A percentile compares a stretch with the other conserved stretches of the same genome.
phyloP scores from a whole-genome alignment of 2,797 vertebrate genomes.

The Phoeniculus purpureus region DNA sequence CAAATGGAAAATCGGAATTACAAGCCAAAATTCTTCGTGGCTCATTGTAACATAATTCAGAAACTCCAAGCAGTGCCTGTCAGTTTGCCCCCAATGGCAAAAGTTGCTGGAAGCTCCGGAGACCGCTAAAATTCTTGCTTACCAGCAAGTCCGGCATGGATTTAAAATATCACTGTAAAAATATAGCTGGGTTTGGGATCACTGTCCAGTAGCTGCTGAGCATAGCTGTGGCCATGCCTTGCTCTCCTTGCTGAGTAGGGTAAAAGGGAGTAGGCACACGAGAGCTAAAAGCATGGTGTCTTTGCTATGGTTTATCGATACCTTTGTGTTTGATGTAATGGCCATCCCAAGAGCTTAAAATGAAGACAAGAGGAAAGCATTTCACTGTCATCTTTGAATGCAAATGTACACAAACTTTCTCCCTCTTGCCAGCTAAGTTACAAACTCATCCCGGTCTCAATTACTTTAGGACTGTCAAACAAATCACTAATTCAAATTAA shows the following conservation, averaged over 20 bases:
- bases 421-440: neutral
- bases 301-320: neutral
- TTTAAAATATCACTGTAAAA: neutral
- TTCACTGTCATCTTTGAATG: neutral
- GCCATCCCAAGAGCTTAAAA: neutral
- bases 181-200: neutral
- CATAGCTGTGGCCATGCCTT: neutral
- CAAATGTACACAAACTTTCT: neutral
- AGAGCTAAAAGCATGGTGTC: neutral
- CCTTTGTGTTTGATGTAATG: neutral
- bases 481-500: neutral
- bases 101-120: neutral
- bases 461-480: neutral
- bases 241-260: neutral
- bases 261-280: neutral
- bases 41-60: neutral
- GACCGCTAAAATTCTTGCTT: neutral
- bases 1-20: neutral
- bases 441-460: neutral
- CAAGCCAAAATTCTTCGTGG: neutral
- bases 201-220: neutral
- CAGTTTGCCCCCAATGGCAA: neutral
- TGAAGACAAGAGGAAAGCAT: neutral
- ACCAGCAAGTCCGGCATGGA: slow-evolving; percentile 2
- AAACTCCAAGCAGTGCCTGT: neutral